Percentiles rank a stretch among this genome's conserved stretches.
phyloP scores from a whole-genome alignment of 2,888 invertebrate genomes.

The Coleophora deauratella region DNA sequence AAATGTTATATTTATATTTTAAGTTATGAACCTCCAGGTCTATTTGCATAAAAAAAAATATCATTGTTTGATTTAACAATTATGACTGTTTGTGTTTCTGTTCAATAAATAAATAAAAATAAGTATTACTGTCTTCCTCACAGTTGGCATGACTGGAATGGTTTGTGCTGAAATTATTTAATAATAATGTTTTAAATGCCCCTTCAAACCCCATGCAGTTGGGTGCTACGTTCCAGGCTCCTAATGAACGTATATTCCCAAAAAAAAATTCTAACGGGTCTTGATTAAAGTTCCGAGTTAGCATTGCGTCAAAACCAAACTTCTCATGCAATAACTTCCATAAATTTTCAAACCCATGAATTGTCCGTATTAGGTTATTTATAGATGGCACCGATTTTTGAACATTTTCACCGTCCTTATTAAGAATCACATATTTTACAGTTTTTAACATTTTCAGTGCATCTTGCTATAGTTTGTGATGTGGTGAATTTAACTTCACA shows the following conservation, averaged over 20 bases:
- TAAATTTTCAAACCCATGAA: slow-evolving; percentile 9
- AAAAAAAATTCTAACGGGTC: slow-evolving; percentile 16
- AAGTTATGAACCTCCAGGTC: too few species aligned
- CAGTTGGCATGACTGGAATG: too few species aligned
- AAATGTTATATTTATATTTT: too few species aligned
- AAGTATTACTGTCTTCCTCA: too few species aligned
- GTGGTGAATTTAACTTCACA: slow-evolving; percentile 6
- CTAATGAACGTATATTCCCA: slow-evolving; percentile 12
- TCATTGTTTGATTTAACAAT: too few species aligned
- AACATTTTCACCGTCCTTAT: slow-evolving; percentile 9
- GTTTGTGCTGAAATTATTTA: not conserved
- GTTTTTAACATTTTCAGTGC: slow-evolving; percentile 11
- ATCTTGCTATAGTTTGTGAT: slow-evolving; percentile 14
- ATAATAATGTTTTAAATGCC: not conserved
- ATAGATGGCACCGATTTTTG: too few species aligned
- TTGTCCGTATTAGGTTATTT: slow-evolving; percentile 11
- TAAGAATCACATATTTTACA: slow-evolving; percentile 8
- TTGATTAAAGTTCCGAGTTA: slow-evolving; percentile 14
- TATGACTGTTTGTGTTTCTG: too few species aligned
- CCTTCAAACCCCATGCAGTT: not conserved
- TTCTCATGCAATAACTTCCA: slow-evolving; percentile 5
- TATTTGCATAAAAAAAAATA: too few species aligned
- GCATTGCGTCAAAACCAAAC: slow-evolving; percentile 5
- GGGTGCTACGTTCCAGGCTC: slow-evolving; percentile 8
- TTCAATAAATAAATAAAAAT: too few species aligned